Conservation (phyloP, 2,797 vertebrate genomes). For the Choloepus didactylus region DNA sequence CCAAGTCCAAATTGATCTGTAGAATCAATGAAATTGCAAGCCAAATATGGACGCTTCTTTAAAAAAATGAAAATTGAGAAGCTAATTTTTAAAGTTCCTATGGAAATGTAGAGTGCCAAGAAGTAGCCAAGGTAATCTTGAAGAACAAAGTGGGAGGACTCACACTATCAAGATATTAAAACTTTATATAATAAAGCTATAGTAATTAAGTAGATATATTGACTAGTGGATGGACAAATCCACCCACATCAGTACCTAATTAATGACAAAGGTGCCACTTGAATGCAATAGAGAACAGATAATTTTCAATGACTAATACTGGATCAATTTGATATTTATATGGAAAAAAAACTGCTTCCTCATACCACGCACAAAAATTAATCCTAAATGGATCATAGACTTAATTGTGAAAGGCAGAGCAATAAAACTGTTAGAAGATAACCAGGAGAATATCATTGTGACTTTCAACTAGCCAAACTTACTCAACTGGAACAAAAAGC, state of each 20-base stretch:
- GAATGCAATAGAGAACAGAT: not conserved
- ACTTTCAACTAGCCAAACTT: not conserved
- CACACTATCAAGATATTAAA: not conserved
- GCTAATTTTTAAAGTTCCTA: not conserved
- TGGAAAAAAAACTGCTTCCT: not conserved
- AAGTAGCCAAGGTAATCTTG: not conserved
- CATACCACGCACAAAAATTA: not conserved
- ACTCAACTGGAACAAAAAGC: not conserved
- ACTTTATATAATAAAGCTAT: not conserved
- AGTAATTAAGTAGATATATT: not conserved
- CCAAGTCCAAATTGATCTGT: not conserved
- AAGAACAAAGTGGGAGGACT: not conserved
- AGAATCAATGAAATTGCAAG: not conserved
- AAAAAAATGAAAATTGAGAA: not conserved
- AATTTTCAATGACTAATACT: not conserved
- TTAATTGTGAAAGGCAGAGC: not conserved
- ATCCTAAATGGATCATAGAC: not conserved
- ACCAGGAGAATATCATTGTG: not conserved
- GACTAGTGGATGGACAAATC: not conserved
- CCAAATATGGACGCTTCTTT: not conserved
- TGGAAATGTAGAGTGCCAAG: not conserved
- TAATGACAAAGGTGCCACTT: not conserved
- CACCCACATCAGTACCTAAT: not conserved
- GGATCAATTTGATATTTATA: not conserved
- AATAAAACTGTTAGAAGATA: not conserved